Percentiles rank a stretch among this genome's conserved stretches.
phyloP scores from a whole-genome alignment of 1,140 invertebrate genomes.

The Drosophila ogumai region DNA sequence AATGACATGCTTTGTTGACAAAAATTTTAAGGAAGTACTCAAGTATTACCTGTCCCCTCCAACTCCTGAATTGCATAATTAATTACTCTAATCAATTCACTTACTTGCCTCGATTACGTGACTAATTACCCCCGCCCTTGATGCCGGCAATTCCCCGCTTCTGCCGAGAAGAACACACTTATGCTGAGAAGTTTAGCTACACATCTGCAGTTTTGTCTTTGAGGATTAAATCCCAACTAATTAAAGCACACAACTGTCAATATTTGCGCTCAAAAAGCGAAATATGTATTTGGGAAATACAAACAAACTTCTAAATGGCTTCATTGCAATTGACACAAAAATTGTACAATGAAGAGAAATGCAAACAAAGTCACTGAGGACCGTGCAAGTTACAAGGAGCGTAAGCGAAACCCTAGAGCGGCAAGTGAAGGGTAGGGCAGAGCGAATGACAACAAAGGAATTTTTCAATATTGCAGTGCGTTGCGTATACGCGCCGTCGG shows the following conservation, averaged over 20 bases:
- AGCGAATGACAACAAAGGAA: conserved; percentile 77
- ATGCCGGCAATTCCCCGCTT: not conserved
- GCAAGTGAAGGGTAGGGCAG: conserved; percentile 21
- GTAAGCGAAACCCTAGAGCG: conserved; percentile 4
- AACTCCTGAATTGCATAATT: not conserved
- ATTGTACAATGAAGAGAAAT: conserved; percentile 52
- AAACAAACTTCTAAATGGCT: conserved; percentile 55
- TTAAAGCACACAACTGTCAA: conserved; percentile 11
- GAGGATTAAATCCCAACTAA: not conserved
- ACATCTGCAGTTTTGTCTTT: not conserved
- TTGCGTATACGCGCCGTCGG: conserved; percentile 74
- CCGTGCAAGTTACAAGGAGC: conserved; percentile 15
- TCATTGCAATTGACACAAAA: conserved; percentile 72
- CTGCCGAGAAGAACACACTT: not conserved
- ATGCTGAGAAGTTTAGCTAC: not conserved
- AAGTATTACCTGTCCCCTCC: not conserved
- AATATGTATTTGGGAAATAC: conserved; percentile 13
- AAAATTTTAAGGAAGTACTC: not conserved
- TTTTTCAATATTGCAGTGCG: conserved; percentile 78
- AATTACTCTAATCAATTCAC: conserved; percentile 2
- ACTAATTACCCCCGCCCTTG: not conserved
- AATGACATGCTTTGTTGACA: too few relatives aligned
- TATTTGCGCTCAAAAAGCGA: conserved; percentile 12
- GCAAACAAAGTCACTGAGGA: conserved; percentile 33
- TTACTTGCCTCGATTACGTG: not conserved